Evolutionary conservation across 2,113 vertebrate species (phyloP), one percentile per base, ranked within the genome.

Genomic region (Etheostoma cragini): DNA sequence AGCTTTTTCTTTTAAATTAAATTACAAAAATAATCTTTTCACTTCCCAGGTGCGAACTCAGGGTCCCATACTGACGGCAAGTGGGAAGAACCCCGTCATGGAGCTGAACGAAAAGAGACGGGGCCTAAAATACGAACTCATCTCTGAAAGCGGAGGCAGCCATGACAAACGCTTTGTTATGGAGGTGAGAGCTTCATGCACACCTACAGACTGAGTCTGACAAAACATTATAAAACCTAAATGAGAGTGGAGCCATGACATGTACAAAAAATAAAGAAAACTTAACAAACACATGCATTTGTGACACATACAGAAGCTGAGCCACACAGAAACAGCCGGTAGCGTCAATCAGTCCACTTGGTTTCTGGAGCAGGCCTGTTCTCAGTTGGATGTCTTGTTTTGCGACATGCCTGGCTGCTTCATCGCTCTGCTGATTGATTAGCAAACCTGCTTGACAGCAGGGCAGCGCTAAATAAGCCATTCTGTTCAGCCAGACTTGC

Each of bases 61-160:
- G 97, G 98, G 98, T 93, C 98, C 98, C 84, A 99, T 99, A 77
- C 96, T 99, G 91, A 99, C 98, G 60, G 98, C 98, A 24, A 99
- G 98, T 70, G 98, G 98, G 81, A 99, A 99, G 95, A 99, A 99
- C 89, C 98, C 98, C 0, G 98, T 99, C 82, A 99, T 99, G 98
- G 98, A 99, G 93, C 96, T 99, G 30, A 99, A 99, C 78, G 98
- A 99, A 86, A 99, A 99, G 93, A 95, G 98, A 79, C 94, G 98
- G 91, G 98, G 98, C 56, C 96, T 99, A 85, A 99, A 99, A 82
- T 99, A 99, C 0, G 98, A 99, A 91, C 97, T 99, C 82, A 98
- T 99, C 93, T 99, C 98, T 0, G 98, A 99, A 90, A 98, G 97
- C 0, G 98, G 98, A 8, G 98, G 98, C 78, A 99, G 98, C 94